These are phyloP conservation scores for Caenorhabditis elegans DNA, from an alignment of 1,140 invertebrate genomes.

Conservation along the genomic window WBcel235 BX284606.5:2727501-2728000, in stretches of 20 bases:
- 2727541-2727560: no score
- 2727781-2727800: background rate
- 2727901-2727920: background rate
- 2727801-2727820: slow-evolving; percentile 30
- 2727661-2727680: no score
- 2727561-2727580: no score
- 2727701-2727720: background rate
- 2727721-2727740: slow-evolving; percentile 19
- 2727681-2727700: background rate
- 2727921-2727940: background rate
- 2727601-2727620: no score
- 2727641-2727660: no score
- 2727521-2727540: no score
- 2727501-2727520: no score
- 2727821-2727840: slow-evolving; percentile 26
- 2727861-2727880: background rate
- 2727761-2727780: background rate
- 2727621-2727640: no score
- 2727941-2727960: background rate
- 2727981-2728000: no score
- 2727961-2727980: background rate
- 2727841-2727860: background rate
- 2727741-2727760: slow-evolving; percentile 7
- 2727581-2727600: no score
- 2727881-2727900: background rate